Evolutionary conservation across 2,797 vertebrate species (phyloP).

Genomic region (Rhynchotus rufescens): DNA sequence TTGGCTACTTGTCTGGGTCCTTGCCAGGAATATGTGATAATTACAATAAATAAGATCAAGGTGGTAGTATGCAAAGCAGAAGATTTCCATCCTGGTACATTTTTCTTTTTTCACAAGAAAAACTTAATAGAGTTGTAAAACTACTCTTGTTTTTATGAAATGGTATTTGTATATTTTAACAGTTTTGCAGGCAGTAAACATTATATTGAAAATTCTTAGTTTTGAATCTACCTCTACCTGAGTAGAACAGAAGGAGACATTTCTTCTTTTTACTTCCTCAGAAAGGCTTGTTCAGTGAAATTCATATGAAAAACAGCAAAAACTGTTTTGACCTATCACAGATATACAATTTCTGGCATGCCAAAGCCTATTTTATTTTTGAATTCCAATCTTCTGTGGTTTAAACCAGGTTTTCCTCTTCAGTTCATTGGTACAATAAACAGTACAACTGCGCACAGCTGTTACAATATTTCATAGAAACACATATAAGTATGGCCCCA

Average conservation of each 20-base stretch:
- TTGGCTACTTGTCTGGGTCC: background rate
- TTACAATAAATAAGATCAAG: background rate
- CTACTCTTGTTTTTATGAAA: background rate
- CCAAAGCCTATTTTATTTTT: background rate
- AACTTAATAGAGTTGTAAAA: background rate
- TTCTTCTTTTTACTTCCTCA: background rate
- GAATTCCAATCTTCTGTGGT: background rate
- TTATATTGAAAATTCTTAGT: background rate
- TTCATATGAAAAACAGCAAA: background rate
- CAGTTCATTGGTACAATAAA: background rate
- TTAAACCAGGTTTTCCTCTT: constrained; percentile 22
- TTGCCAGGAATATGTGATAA: background rate
- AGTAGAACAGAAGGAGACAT: background rate
- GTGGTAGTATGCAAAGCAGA: background rate
- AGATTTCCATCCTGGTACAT: background rate
- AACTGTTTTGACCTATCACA: background rate
- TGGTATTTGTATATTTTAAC: accelerated
- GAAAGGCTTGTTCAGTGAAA: background rate
- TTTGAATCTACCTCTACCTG: background rate
- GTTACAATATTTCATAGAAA: constrained; percentile 22
- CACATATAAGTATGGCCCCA: background rate
- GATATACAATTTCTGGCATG: background rate
- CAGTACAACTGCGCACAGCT: background rate
- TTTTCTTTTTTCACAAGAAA: constrained; percentile 10
- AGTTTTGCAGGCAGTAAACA: background rate